phyloP scores from a whole-genome alignment of 2,113 vertebrate species.

The Pica pica region DNA sequence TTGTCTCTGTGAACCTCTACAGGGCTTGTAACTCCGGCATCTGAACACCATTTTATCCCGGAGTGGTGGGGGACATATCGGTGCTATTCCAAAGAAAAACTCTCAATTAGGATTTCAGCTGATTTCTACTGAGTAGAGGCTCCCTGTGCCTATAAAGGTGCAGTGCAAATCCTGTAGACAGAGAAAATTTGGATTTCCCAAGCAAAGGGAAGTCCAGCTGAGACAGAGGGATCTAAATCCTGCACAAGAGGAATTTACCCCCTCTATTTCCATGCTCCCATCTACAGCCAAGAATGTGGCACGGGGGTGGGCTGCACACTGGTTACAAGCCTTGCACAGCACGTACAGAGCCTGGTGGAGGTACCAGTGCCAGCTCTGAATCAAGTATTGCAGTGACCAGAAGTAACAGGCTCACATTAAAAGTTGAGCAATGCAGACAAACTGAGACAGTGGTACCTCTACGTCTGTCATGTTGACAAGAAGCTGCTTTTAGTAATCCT shows the following conservation, averaged over 20 bases:
- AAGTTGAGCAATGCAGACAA: neutral
- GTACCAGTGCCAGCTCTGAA: neutral
- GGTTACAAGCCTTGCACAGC: neutral
- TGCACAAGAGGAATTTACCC: neutral
- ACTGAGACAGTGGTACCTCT: neutral
- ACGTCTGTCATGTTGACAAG: neutral
- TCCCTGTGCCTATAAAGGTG: neutral
- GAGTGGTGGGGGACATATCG: neutral
- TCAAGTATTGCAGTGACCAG: fast-evolving
- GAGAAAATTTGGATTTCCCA: neutral
- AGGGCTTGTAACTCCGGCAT: neutral
- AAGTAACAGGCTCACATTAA: neutral
- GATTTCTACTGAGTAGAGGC: neutral
- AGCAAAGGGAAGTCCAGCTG: neutral
- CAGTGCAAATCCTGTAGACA: neutral
- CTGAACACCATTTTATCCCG: neutral
- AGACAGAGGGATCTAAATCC: neutral
- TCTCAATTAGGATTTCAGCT: neutral
- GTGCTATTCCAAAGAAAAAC: neutral
- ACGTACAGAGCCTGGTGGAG: fast-evolving
- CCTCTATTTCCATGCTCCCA: neutral
- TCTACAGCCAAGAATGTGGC: neutral
- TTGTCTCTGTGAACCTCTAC: neutral
- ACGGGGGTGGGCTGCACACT: fast-evolving
- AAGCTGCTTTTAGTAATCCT: neutral